A percentile compares a stretch with the other conserved stretches of the same genome.
These are phyloP conservation scores for Leptobrachium leishanense DNA, from an alignment of 2,113 vertebrate genomes.

Conservation along the genomic window DNA sequence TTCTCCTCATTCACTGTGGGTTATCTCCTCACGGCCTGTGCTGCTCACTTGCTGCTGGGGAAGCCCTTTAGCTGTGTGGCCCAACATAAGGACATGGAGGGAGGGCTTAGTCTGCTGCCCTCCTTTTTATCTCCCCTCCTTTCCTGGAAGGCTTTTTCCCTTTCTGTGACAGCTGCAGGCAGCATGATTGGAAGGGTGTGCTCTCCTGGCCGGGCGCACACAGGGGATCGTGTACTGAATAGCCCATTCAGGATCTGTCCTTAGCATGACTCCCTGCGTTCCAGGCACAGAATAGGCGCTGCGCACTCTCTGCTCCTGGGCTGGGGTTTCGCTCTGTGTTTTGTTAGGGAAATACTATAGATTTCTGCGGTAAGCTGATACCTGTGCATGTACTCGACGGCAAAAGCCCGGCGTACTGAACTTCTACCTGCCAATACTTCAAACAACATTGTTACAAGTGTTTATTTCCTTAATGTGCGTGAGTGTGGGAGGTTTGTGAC, in stretches of 20 bases:
- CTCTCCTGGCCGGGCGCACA: too few relatives aligned
- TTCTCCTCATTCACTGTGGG: too few relatives aligned
- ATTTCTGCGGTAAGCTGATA: background rate
- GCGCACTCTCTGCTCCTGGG: too few relatives aligned
- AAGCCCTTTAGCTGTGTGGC: constrained; percentile 4
- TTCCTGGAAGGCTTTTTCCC: background rate
- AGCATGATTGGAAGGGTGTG: background rate
- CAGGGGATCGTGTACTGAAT: background rate
- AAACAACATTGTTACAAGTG: background rate
- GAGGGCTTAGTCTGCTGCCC: background rate
- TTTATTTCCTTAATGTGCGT: background rate
- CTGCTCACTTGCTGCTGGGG: background rate
- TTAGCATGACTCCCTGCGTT: too few relatives aligned
- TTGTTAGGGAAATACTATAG: background rate
- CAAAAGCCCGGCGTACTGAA: background rate
- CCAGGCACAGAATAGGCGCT: too few relatives aligned
- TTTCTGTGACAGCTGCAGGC: background rate
- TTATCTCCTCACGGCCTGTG: background rate
- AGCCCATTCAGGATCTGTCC: background rate
- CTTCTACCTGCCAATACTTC: background rate
- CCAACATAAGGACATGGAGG: constrained; percentile 14
- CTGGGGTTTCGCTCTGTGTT: background rate
- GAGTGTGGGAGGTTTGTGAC: background rate
- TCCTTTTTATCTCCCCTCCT: background rate
- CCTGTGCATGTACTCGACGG: background rate